Evolutionary conservation across 2,797 vertebrate genomes (phyloP).

Genomic region (Artibeus lituratus): DNA sequence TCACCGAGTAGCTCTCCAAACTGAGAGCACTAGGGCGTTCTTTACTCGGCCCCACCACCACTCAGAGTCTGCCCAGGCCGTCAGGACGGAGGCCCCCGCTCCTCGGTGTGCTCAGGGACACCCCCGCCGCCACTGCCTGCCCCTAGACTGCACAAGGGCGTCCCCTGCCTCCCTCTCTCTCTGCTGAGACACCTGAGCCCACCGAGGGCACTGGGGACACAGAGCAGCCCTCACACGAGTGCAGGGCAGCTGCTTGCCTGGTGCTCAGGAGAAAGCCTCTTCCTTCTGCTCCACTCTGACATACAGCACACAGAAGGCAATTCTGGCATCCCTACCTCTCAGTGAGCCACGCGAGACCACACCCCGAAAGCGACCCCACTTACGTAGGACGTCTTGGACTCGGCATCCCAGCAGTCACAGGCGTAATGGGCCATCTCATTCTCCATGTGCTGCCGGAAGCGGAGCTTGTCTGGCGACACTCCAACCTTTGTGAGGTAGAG

Average conservation of each 20-base stretch:
- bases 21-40: not conserved
- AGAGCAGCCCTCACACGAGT: not conserved
- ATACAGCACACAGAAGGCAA: not conserved
- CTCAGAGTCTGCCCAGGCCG: not conserved
- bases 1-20: not conserved
- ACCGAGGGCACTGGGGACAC: not conserved
- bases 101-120: not conserved
- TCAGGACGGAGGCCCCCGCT: not conserved
- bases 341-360: not conserved
- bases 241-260: not conserved
- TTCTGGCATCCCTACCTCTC: not conserved
- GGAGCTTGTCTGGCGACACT: constrained; percentile 93
- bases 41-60: not conserved
- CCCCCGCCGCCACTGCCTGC: not conserved
- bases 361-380: constrained; percentile 54
- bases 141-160: too few species aligned
- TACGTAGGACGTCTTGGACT: constrained; percentile 98
- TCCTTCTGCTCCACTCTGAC: not conserved
- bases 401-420: constrained; percentile 99
- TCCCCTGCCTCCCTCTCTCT: not conserved
- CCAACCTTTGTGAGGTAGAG: constrained; percentile 97
- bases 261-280: not conserved
- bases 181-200: not conserved
- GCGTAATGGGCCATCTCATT: constrained; percentile 99
- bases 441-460: constrained; percentile 99